These are phyloP conservation scores for Rhabdomys pumilio DNA, from an alignment of 2,797 vertebrate genomes.

Conservation along the genomic window DNA sequence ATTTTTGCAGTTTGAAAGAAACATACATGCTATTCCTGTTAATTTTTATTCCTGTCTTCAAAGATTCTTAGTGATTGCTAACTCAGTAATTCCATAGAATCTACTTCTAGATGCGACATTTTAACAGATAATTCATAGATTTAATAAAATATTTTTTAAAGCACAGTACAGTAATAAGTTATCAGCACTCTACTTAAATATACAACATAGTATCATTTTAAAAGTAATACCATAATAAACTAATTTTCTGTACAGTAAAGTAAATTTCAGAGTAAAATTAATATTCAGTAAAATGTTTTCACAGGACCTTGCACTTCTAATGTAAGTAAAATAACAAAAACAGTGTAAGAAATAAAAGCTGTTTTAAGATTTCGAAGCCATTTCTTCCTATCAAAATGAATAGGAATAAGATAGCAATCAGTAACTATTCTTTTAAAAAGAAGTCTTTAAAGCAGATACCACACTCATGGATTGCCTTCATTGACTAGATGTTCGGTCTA, in stretches of 20 bases:
- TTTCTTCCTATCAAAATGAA: constrained; percentile 60
- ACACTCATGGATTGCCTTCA: background rate
- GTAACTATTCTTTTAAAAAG: background rate
- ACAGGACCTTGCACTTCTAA: constrained; percentile 47
- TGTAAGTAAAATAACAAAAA: constrained; percentile 65
- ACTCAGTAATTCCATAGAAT: background rate
- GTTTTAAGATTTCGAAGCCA: constrained; percentile 68
- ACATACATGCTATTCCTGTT: background rate
- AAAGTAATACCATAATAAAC: constrained; percentile 71
- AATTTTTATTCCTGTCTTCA: background rate
- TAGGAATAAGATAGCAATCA: background rate
- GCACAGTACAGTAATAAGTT: background rate
- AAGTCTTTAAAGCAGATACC: background rate
- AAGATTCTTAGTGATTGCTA: background rate
- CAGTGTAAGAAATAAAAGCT: constrained; percentile 59
- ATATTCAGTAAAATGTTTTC: constrained; percentile 66
- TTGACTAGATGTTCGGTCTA: background rate
- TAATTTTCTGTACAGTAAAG: constrained; percentile 63
- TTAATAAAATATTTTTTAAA: constrained; percentile 37
- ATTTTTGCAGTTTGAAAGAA: background rate
- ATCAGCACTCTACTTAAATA: constrained; percentile 22
- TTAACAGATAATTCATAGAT: constrained; percentile 40
- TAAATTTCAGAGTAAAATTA: constrained; percentile 69
- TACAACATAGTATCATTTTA: constrained; percentile 58
- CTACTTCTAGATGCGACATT: background rate